phyloP scores from a whole-genome alignment of 2,888 invertebrate species.

The Campopleginae sp. region DNA sequence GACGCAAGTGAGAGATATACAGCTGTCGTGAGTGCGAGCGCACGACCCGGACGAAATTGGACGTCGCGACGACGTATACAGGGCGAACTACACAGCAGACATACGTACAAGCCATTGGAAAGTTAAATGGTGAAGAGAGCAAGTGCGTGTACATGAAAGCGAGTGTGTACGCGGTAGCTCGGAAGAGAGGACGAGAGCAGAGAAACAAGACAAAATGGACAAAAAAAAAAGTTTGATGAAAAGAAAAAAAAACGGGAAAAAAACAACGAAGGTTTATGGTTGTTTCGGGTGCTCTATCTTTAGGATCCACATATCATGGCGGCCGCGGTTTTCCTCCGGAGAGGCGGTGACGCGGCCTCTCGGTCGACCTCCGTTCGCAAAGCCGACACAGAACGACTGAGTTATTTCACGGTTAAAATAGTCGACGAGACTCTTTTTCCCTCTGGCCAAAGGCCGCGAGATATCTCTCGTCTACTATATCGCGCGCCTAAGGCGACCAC shows the following conservation, averaged over 20 bases:
- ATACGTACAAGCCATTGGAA: constrained; percentile 45
- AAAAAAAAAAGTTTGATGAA: constrained; percentile 48
- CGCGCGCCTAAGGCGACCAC: constrained; percentile 44
- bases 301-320: constrained; percentile 80
- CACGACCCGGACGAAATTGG: constrained; percentile 61
- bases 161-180: constrained; percentile 13
- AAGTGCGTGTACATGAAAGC: constrained; percentile 28
- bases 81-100: constrained; percentile 11
- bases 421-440: constrained; percentile 76
- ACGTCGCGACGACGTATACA: constrained; percentile 63
- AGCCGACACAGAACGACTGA: constrained; percentile 74
- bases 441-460: constrained; percentile 67
- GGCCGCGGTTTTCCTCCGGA: constrained; percentile 69
- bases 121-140: constrained; percentile 58
- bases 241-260: constrained; percentile 32
- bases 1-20: constrained; percentile 52
- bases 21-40: constrained; percentile 47
- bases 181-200: constrained; percentile 21
- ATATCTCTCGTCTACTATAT: constrained; percentile 7
- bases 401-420: constrained; percentile 83
- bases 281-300: constrained; percentile 81
- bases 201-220: constrained; percentile 47
- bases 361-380: constrained; percentile 65
- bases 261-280: constrained; percentile 76
- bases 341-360: constrained; percentile 56